Evolutionary conservation across 1,140 invertebrate species (phyloP).

Genomic region (Lysiphlebus fabarum): DNA sequence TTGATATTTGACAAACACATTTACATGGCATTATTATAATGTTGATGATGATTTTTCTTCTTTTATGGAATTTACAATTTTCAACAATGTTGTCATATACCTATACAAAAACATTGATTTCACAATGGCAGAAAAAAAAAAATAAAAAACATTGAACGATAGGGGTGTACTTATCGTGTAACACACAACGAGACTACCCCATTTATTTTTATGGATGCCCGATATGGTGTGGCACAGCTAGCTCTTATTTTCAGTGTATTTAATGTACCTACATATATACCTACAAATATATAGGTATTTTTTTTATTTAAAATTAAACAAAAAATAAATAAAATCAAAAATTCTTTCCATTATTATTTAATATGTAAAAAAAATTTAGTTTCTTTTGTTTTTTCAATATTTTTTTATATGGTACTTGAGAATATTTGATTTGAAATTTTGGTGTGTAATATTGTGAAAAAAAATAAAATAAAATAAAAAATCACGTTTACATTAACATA

Average conservation of each 20-base stretch:
- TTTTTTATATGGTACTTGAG: background rate
- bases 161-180: slow-evolving; percentile 41
- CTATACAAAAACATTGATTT: slow-evolving; percentile 46
- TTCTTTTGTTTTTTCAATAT: background rate
- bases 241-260: slow-evolving; percentile 15
- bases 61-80: too few relatives aligned
- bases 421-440: background rate
- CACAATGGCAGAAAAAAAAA: slow-evolving; percentile 31
- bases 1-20: too few relatives aligned
- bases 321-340: slow-evolving; percentile 1
- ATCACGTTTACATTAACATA: slow-evolving; percentile 57
- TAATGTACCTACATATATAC: too few relatives aligned
- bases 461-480: slow-evolving; percentile 55
- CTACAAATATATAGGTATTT: slow-evolving; percentile 4
- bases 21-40: too few relatives aligned
- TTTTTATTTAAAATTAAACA: slow-evolving; percentile 1
- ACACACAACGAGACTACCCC: slow-evolving; percentile 37
- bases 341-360: background rate
- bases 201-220: slow-evolving; percentile 41
- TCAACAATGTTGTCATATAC: too few relatives aligned
- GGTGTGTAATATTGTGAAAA: too few relatives aligned
- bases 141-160: background rate
- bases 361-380: background rate
- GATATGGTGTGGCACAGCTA: slow-evolving; percentile 20
- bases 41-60: too few relatives aligned